Base-by-base conservation (phyloP, 2,797 vertebrate genomes). In the Cyprinodon diabolis region DNA sequence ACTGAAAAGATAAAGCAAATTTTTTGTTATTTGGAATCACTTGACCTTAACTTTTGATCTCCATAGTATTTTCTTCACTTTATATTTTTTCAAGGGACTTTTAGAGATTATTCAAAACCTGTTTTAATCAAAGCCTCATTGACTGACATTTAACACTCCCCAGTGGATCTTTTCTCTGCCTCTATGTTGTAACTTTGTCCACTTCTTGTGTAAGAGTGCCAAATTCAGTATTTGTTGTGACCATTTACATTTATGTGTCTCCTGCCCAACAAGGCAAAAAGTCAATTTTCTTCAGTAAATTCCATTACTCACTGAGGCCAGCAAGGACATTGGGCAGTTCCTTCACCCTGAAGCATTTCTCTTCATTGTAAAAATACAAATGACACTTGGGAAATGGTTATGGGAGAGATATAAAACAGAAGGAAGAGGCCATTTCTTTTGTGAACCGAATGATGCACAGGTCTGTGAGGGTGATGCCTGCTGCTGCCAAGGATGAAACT, bases 371-470 rank as follows among this genome's bases (percentile, higher is more conserved):
- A 82, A 49, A 17, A 55, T 76, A 72, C 57, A 84, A 82, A 89
- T 81, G 80, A 71, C 72, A 85, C 80, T 77, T 56, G 52, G 81
- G 71, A 84, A 78, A 84, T 69, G 56, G 74, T 79, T 80, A 85
- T 84, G 77, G 70, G 78, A 65, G 71, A 83, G 75, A 86, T 70
- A 90, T 82, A 83, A 88, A 90, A 76, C 55, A 73, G 66, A 85
- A 63, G 54, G 62, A 81, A 71, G 69, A 85, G 63, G 83, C 80
- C 76, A 76, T 87, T 79, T 84, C 72, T 65, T 66, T 68, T 51
- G 62, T 56, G 71, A 84, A 48, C 60, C 68, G 70, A 78, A 67
- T 74, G 73, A 86, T 84, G 71, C 75, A 79, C 81, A 67, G 52
- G 57, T 72, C 71, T 73, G 77, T 73, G 12, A 48, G 45, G 40